Conservation (phyloP, 2,888 invertebrate species). For the Oscheius sp. region DNA sequence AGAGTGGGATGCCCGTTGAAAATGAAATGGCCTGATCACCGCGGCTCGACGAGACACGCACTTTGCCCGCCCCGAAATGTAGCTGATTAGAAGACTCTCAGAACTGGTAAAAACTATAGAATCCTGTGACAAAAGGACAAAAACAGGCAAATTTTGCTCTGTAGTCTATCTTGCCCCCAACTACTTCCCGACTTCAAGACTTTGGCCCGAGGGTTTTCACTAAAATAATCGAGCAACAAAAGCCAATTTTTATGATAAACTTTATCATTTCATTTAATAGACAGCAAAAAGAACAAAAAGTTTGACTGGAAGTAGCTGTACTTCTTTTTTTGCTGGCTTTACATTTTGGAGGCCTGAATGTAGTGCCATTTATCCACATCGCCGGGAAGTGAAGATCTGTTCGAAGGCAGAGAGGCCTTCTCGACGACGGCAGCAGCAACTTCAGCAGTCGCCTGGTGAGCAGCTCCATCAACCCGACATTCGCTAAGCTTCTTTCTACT, state of each 20-base stretch:
- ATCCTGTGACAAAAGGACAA: too few relatives aligned
- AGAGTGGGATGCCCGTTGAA: not conserved
- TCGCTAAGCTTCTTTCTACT: slow-evolving; percentile 34
- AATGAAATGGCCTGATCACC: slow-evolving; percentile 5
- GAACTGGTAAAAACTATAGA: not conserved
- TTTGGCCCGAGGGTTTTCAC: too few relatives aligned
- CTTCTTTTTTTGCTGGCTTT: too few relatives aligned
- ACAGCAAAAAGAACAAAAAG: not conserved
- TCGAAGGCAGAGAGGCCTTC: slow-evolving; percentile 30
- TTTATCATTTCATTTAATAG: not conserved
- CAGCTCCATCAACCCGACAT: slow-evolving; percentile 46
- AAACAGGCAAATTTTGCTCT: too few relatives aligned
- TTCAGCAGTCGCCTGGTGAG: slow-evolving; percentile 45
- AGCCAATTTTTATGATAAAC: not conserved
- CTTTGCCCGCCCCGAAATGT: slow-evolving; percentile 12
- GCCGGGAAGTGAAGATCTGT: slow-evolving; percentile 37
- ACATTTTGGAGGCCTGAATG: slow-evolving; percentile 40
- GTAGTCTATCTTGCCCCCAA: too few relatives aligned
- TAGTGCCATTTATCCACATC: slow-evolving; percentile 67
- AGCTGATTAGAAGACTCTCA: too few relatives aligned
- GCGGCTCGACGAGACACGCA: not conserved
- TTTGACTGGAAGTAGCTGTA: too few relatives aligned
- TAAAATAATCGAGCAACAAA: too few relatives aligned
- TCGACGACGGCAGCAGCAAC: slow-evolving; percentile 36
- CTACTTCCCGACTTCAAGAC: too few relatives aligned